Evolutionary conservation across 1,140 invertebrate species (phyloP).

Genomic region (Papilio dardanus): DNA sequence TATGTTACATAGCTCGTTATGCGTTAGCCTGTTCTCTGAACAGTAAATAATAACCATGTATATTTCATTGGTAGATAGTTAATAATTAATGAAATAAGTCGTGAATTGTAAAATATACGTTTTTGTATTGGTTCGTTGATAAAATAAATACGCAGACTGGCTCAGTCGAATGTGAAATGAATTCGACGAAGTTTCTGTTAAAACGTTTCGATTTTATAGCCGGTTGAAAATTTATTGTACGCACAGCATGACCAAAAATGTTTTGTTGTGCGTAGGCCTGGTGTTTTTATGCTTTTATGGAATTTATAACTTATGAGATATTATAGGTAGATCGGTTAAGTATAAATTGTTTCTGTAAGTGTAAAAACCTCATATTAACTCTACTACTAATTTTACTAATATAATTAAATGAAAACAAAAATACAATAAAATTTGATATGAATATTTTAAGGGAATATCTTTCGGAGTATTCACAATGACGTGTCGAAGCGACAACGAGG

Average conservation of each 20-base stretch:
- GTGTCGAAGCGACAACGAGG: conserved; percentile 44
- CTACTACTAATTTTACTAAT: not conserved
- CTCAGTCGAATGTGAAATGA: conserved; percentile 36
- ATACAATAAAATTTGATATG: not conserved
- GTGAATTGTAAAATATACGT: conserved; percentile 24
- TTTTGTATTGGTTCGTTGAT: conserved; percentile 26
- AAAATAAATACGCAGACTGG: conserved; percentile 29
- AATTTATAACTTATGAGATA: not conserved
- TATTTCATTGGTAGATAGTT: not conserved
- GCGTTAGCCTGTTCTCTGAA: not conserved
- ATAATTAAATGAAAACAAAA: not conserved
- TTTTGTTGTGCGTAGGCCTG: not conserved
- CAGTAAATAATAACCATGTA: not conserved
- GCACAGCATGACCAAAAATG: conserved; percentile 6
- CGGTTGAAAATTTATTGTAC: conserved; percentile 22
- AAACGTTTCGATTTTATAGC: conserved; percentile 31
- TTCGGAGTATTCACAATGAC: conserved; percentile 39
- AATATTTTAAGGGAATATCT: not conserved
- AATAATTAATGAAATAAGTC: not conserved
- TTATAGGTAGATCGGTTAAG: not conserved
- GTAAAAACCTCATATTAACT: not conserved
- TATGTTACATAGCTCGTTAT: not conserved
- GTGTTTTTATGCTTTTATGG: not conserved
- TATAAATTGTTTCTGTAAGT: too few relatives aligned
- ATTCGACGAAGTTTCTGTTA: conserved; percentile 32